These are phyloP conservation scores for Petrocephalus zakoni DNA, from an alignment of 2,113 vertebrate species.

Conservation along the genomic window DNA sequence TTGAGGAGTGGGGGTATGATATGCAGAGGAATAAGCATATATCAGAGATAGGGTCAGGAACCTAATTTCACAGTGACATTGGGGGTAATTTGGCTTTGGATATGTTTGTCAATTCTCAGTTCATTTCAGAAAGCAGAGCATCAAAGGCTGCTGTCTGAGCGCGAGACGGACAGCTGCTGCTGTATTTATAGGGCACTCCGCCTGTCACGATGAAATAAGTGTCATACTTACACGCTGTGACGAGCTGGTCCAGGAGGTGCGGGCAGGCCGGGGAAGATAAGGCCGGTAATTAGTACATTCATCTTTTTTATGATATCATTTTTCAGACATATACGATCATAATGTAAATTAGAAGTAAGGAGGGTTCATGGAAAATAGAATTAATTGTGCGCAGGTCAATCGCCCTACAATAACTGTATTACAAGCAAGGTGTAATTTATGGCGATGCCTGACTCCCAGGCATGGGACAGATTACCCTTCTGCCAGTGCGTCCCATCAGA, in stretches of 20 bases:
- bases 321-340: slow-evolving; percentile 99
- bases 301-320: slow-evolving; percentile 98
- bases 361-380: slow-evolving; percentile 99
- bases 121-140: slow-evolving; percentile 78
- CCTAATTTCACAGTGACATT: slow-evolving; percentile 84
- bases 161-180: slow-evolving; percentile 74
- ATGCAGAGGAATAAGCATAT: slow-evolving; percentile 77
- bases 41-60: slow-evolving; percentile 77
- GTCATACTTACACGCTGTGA: slow-evolving; percentile 73
- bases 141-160: slow-evolving; percentile 68
- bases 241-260: slow-evolving; percentile 69
- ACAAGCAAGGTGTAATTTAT: slow-evolving; percentile 98
- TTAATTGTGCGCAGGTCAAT: slow-evolving; percentile 98
- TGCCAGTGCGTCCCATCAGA: slow-evolving; percentile 65
- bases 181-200: slow-evolving; percentile 79
- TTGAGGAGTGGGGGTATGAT: slow-evolving; percentile 74
- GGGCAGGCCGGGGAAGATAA: slow-evolving; percentile 71
- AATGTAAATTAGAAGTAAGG: slow-evolving; percentile 99
- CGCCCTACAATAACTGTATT: slow-evolving; percentile 87
- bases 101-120: slow-evolving; percentile 80
- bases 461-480: slow-evolving; percentile 68
- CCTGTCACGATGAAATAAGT: slow-evolving; percentile 77
- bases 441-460: slow-evolving; percentile 73
- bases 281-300: slow-evolving; percentile 83
- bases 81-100: slow-evolving; percentile 76